A percentile compares a stretch with the other conserved stretches of the same genome.
phyloP scores from a whole-genome alignment of 2,113 vertebrate species.

The Hucho hucho region DNA sequence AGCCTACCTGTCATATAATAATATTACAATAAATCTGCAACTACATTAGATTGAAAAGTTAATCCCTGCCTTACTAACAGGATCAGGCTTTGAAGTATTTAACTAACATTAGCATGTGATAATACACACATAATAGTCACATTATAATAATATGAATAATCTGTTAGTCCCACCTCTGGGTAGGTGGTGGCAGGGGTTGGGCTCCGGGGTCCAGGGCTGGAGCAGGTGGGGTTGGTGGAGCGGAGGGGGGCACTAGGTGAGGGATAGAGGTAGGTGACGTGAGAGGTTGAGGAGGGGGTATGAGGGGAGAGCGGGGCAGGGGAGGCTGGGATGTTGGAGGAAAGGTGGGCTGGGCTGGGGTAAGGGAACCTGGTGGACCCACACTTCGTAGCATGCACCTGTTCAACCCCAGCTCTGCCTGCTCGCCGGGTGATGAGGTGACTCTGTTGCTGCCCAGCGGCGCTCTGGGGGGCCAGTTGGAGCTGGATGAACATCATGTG shows the following conservation, averaged over 20 bases:
- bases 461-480: constrained; percentile 87
- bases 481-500: constrained; percentile 97
- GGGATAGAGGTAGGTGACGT: constrained; percentile 10
- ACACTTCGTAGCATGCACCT: background rate
- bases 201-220: constrained; percentile 44
- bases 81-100: too few relatives aligned
- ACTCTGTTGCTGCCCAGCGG: constrained; percentile 77
- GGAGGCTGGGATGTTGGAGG: constrained; percentile 9
- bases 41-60: too few relatives aligned
- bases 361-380: background rate
- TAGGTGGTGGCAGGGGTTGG: constrained; percentile 70
- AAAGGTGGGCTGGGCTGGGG: background rate
- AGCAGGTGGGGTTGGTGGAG: constrained; percentile 66
- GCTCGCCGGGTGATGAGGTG: constrained; percentile 51
- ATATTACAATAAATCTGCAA: too few relatives aligned
- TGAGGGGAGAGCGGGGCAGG: background rate
- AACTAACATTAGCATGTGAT: too few relatives aligned
- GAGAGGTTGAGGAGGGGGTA: constrained; percentile 6
- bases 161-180: constrained; percentile 72
- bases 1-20: too few relatives aligned
- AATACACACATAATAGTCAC: too few relatives aligned
- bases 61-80: too few relatives aligned
- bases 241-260: constrained; percentile 31
- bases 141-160: too few relatives aligned
- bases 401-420: background rate